These are phyloP conservation scores for Aurelia aurita DNA, from an alignment of 30 jellyfish, hydroid and myxozoan genomes.

Conservation along the genomic window DNA sequence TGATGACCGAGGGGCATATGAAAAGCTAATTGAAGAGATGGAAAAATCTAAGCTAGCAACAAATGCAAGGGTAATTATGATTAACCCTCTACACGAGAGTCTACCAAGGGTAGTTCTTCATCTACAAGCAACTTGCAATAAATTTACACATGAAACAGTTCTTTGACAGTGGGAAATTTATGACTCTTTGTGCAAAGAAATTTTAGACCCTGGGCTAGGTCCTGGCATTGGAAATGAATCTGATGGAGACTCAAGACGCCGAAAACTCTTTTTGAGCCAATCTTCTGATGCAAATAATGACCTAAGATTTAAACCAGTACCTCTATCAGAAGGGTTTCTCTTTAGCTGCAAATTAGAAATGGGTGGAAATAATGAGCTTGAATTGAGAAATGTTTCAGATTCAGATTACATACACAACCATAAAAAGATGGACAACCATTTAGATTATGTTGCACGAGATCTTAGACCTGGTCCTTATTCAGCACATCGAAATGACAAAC, in stretches of 20 bases:
- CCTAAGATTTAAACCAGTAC: slow-evolving; percentile 8
- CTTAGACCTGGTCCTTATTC: slow-evolving; percentile 13
- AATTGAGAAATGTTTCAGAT: slow-evolving; percentile 9
- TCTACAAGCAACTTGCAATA: slow-evolving; percentile 58
- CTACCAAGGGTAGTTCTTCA: slow-evolving; percentile 27
- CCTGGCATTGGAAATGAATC: slow-evolving; percentile 44
- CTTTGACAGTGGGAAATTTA: slow-evolving; percentile 32
- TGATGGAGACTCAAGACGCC: slow-evolving; percentile 55
- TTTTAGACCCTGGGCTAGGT: slow-evolving; percentile 17
- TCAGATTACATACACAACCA: slow-evolving; percentile 23
- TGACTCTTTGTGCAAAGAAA: slow-evolving; percentile 15
- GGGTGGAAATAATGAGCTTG: slow-evolving; percentile 15
- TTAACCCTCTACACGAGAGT: slow-evolving; percentile 32
- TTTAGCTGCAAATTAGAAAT: slow-evolving; percentile 36
- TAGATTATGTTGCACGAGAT: slow-evolving; percentile 32
- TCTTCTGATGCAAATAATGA: slow-evolving; percentile 5
- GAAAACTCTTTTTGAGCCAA: slow-evolving; percentile 14
- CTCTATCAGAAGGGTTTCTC: slow-evolving; percentile 32
- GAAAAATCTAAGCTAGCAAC: slow-evolving; percentile 26
- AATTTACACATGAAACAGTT: slow-evolving; percentile 16
- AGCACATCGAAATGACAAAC: slow-evolving; percentile 21
- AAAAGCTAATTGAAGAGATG: slow-evolving; percentile 11
- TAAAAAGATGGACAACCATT: slow-evolving; percentile 41
- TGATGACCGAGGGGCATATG: slow-evolving; percentile 39
- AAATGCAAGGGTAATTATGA: slow-evolving; percentile 33